phyloP scores from a whole-genome alignment of 2,888 invertebrate species.

The Carpatolechia fugitivella region DNA sequence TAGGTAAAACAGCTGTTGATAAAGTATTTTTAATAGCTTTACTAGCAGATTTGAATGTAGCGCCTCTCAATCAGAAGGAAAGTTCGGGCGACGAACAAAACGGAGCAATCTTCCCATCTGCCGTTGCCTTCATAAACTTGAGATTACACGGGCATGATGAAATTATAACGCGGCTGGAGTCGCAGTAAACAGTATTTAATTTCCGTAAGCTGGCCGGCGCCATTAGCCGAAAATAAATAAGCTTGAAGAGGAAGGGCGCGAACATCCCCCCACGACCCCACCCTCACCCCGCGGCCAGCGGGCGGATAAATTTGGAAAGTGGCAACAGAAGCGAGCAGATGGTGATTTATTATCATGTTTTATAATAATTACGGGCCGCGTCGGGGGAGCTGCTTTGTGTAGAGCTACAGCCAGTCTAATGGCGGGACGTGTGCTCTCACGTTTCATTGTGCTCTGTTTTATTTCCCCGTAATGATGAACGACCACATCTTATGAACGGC shows the following conservation, averaged over 20 bases:
- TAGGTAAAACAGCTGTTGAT: no score
- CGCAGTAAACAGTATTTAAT: slow-evolving; percentile 61
- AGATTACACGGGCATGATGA: slow-evolving; percentile 36
- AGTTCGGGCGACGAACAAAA: slow-evolving; percentile 28
- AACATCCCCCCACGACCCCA: slow-evolving; percentile 40
- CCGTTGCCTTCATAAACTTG: slow-evolving; percentile 28
- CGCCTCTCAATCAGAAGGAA: slow-evolving; percentile 29
- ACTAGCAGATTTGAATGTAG: no score
- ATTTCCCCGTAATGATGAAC: slow-evolving; percentile 43
- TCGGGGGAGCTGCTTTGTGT: slow-evolving; percentile 54
- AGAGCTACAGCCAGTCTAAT: slow-evolving; percentile 38
- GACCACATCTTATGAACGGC: slow-evolving; percentile 29
- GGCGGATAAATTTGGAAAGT: slow-evolving; percentile 40
- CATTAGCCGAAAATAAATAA: slow-evolving; percentile 70
- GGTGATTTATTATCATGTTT: slow-evolving; percentile 75
- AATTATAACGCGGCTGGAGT: slow-evolving; percentile 48
- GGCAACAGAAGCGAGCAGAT: slow-evolving; percentile 70
- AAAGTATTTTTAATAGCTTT: no score
- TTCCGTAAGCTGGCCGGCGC: slow-evolving; percentile 59
- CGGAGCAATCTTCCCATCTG: slow-evolving; percentile 17
- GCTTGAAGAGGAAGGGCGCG: slow-evolving; percentile 55
- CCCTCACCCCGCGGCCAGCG: slow-evolving; percentile 19
- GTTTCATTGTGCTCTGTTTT: slow-evolving; percentile 43
- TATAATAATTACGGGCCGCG: slow-evolving; percentile 67
- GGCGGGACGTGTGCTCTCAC: slow-evolving; percentile 42